phyloP scores from a whole-genome alignment of 2,797 vertebrate genomes.

The Scyliorhinus canicula region DNA sequence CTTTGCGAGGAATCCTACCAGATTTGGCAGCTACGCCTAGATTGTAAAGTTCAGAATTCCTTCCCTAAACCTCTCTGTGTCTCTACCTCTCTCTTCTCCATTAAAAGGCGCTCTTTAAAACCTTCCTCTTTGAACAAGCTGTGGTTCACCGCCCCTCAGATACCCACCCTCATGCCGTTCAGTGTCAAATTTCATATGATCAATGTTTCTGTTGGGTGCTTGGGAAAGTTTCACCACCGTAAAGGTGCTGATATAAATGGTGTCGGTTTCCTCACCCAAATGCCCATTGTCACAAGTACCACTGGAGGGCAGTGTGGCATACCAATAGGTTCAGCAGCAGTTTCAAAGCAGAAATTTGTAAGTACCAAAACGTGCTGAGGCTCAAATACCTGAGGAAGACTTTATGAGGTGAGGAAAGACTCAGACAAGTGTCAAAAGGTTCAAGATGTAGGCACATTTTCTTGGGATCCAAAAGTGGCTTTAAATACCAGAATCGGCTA shows the following conservation, averaged over 20 bases:
- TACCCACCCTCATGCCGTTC: not conserved
- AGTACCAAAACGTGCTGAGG: not conserved
- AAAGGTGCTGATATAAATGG: not conserved
- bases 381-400: not conserved
- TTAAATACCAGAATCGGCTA: not conserved
- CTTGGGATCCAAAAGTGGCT: not conserved
- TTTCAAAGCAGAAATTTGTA: not conserved
- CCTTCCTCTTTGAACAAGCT: not conserved
- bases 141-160: not conserved
- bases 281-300: not conserved
- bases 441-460: no score
- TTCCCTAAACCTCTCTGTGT: not conserved
- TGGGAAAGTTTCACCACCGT: no score
- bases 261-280: not conserved
- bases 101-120: not conserved
- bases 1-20: not conserved
- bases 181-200: not conserved
- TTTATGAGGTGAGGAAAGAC: not conserved
- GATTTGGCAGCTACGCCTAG: not conserved
- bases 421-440: not conserved
- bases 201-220: not conserved
- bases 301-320: slow-evolving; percentile 13
- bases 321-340: not conserved
- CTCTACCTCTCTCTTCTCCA: not conserved
- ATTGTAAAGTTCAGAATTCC: not conserved